Percentiles rank a stretch among this genome's conserved stretches.
These are phyloP conservation scores for Leuciscus waleckii DNA, from an alignment of 2,797 vertebrate species.

Conservation along the genomic window DNA sequence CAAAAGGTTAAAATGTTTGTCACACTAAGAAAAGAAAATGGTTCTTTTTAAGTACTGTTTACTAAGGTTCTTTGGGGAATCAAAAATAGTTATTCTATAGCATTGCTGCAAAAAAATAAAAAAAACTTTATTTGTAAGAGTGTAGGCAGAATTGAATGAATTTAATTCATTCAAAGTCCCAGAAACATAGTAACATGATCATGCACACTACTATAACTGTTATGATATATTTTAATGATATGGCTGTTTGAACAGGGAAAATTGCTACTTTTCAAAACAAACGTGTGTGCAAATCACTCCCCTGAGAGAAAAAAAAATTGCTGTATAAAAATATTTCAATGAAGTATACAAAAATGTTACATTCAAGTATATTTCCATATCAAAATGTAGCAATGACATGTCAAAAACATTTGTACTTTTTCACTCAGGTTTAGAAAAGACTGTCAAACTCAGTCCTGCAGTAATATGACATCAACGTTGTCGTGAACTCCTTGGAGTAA, in stretches of 20 bases:
- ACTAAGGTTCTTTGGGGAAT: not conserved
- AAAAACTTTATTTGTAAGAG: not conserved
- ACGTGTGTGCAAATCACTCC: constrained; percentile 36
- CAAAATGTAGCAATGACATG: constrained; percentile 47
- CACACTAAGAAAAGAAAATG: not conserved
- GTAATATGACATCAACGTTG: constrained; percentile 86
- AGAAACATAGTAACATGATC: constrained; percentile 69
- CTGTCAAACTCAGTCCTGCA: constrained; percentile 71
- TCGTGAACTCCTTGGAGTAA: constrained; percentile 97
- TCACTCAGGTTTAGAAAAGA: constrained; percentile 17
- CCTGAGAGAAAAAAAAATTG: constrained; percentile 40
- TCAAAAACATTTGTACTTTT: constrained; percentile 9
- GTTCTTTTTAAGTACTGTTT: not conserved
- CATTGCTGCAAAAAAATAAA: not conserved
- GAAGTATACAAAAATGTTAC: constrained; percentile 56
- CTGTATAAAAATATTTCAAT: constrained; percentile 53
- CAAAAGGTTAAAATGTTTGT: not conserved
- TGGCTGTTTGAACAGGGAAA: constrained; percentile 20
- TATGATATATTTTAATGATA: constrained; percentile 54
- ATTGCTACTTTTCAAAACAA: constrained; percentile 35
- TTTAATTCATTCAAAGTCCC: constrained; percentile 53
- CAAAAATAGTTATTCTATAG: not conserved
- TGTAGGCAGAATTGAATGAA: not conserved
- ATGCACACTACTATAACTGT: constrained; percentile 68
- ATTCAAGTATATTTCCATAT: constrained; percentile 58